Conservation (phyloP, 1,140 invertebrate species). For the Chironomus tepperi region DNA sequence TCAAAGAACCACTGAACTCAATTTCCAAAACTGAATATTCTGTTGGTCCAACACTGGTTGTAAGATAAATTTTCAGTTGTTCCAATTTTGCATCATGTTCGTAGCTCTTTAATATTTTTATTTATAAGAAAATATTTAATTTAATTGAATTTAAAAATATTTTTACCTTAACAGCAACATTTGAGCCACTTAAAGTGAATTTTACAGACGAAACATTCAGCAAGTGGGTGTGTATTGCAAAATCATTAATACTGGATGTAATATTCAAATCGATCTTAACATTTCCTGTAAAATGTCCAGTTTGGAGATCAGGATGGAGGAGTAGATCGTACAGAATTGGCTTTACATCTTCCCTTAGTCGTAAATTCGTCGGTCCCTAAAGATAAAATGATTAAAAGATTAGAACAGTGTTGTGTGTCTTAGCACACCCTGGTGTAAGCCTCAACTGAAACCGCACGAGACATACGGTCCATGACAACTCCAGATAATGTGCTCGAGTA, state of each 20-base stretch:
- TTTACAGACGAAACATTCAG: background rate
- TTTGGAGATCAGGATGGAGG: slow-evolving; percentile 61
- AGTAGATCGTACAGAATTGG: slow-evolving; percentile 70
- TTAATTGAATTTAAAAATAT: too few species aligned
- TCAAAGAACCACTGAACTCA: slow-evolving; percentile 42
- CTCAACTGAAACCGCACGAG: too few species aligned
- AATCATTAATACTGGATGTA: slow-evolving; percentile 43
- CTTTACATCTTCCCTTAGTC: slow-evolving; percentile 54
- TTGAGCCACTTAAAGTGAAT: background rate
- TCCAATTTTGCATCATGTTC: slow-evolving; percentile 31
- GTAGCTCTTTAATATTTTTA: too few species aligned
- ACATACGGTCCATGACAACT: too few species aligned
- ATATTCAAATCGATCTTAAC: slow-evolving; percentile 58
- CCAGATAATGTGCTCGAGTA: too few species aligned
- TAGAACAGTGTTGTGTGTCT: background rate
- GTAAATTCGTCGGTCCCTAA: slow-evolving; percentile 36
- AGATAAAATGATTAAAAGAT: background rate
- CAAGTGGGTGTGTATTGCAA: slow-evolving; percentile 52
- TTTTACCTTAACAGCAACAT: background rate
- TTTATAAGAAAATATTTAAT: too few species aligned
- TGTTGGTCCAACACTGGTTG: slow-evolving; percentile 26
- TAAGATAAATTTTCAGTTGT: slow-evolving; percentile 33
- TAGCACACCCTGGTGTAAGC: too few species aligned
- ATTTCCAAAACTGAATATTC: slow-evolving; percentile 30
- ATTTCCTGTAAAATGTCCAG: slow-evolving; percentile 57